These are phyloP conservation scores for Eidolon dupreanum DNA, from an alignment of 2,797 vertebrate genomes.

Conservation along the genomic window DNA sequence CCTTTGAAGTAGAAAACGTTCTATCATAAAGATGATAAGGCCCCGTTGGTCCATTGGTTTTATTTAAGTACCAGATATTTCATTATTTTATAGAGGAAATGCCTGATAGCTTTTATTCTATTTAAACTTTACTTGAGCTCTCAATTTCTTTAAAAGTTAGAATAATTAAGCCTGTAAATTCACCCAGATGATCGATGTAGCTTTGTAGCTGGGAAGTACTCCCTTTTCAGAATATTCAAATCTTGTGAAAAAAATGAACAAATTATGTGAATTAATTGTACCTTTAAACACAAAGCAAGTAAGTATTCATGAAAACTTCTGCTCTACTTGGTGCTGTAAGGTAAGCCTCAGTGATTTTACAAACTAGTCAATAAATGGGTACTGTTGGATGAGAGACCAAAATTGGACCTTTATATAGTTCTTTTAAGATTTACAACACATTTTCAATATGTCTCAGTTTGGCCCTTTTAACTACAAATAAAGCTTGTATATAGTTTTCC, in stretches of 20 bases:
- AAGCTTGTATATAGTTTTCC: not conserved
- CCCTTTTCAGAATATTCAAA: slow-evolving; percentile 27
- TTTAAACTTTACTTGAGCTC: not conserved
- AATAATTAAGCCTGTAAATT: slow-evolving; percentile 27
- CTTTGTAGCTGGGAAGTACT: slow-evolving; percentile 22
- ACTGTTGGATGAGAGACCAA: not conserved
- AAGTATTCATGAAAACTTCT: not conserved
- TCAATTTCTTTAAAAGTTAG: slow-evolving; percentile 22
- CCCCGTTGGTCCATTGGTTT: not conserved
- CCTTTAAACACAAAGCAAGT: slow-evolving; percentile 24
- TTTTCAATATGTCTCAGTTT: not conserved
- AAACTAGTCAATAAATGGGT: not conserved
- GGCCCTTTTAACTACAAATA: not conserved
- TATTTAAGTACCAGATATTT: slow-evolving; percentile 3
- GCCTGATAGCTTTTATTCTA: not conserved
- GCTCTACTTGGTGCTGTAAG: not conserved
- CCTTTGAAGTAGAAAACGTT: slow-evolving; percentile 48
- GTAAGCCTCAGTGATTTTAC: slow-evolving; percentile 27
- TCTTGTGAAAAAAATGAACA: not conserved
- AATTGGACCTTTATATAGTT: not conserved
- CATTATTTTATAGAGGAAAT: not conserved
- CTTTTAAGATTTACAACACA: not conserved
- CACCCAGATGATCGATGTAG: not conserved
- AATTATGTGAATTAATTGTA: not conserved
- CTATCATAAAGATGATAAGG: not conserved